Conservation (phyloP, 2,113 vertebrate genomes). For the Arenaria interpres region DNA sequence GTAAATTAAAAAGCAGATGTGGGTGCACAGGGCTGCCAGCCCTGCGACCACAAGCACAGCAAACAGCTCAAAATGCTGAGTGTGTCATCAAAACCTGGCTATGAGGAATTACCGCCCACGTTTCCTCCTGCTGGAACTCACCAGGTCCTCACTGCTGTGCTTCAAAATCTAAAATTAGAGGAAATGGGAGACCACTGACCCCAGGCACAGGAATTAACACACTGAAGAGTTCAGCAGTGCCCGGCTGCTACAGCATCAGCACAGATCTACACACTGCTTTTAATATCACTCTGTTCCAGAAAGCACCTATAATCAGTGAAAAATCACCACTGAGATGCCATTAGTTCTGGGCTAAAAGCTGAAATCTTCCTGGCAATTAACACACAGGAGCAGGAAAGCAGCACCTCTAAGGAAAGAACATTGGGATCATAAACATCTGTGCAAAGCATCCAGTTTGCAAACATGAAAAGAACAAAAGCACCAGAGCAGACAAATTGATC, state of each 20-base stretch:
- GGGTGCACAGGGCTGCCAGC: background rate
- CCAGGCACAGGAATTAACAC: background rate
- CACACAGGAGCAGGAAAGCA: background rate
- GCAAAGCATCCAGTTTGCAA: background rate
- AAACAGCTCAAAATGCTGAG: background rate
- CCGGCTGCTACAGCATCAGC: background rate
- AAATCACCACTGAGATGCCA: background rate
- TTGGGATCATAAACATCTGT: background rate
- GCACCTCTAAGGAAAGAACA: background rate
- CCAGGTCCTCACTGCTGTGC: background rate
- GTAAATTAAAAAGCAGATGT: background rate
- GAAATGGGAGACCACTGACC: background rate
- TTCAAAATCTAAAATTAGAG: background rate
- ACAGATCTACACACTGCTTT: rapidly evolving
- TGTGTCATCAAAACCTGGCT: rapidly evolving
- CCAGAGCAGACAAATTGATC: background rate
- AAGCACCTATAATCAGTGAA: background rate
- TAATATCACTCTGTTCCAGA: background rate
- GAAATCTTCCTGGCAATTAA: background rate
- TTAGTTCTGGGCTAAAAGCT: background rate
- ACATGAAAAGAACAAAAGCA: background rate
- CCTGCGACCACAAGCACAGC: rapidly evolving
- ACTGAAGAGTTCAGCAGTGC: background rate
- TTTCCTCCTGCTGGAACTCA: background rate
- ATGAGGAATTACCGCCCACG: rapidly evolving